Evolutionary conservation across 1,140 invertebrate species (phyloP).

Genomic region (Dryas iulia): DNA sequence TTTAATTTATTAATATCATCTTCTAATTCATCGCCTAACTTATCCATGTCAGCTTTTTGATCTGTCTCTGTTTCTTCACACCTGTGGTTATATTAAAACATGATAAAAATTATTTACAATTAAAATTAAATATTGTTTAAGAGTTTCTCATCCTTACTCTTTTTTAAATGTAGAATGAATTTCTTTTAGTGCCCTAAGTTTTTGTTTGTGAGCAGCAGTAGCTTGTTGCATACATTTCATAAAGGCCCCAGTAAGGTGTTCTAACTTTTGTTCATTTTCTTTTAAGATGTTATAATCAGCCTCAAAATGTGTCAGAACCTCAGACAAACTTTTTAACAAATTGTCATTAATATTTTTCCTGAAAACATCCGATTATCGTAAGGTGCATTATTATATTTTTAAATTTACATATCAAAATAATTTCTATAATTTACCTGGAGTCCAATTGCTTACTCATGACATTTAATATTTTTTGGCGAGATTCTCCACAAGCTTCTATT

Average conservation of each 20-base stretch:
- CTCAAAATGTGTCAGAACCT: slow-evolving; percentile 50
- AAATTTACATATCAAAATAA: background rate
- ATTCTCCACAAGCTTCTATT: slow-evolving; percentile 45
- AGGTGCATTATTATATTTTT: background rate
- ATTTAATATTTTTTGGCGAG: slow-evolving; percentile 46
- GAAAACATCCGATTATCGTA: slow-evolving; percentile 31
- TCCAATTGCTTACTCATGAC: slow-evolving; percentile 51
- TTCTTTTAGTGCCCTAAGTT: slow-evolving; percentile 54
- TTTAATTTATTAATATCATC: slow-evolving; percentile 57
- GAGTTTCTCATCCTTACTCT: slow-evolving; percentile 40
- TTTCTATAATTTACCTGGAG: slow-evolving; percentile 38
- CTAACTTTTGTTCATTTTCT: slow-evolving; percentile 64
- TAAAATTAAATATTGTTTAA: slow-evolving; percentile 15
- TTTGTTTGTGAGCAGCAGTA: slow-evolving; percentile 55
- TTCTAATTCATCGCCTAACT: slow-evolving; percentile 54
- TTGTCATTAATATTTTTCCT: slow-evolving; percentile 58
- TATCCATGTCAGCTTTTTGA: slow-evolving; percentile 52
- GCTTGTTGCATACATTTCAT: slow-evolving; percentile 66
- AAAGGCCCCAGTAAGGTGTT: slow-evolving; percentile 53
- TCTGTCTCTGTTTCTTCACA: slow-evolving; percentile 52
- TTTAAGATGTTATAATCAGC: slow-evolving; percentile 55
- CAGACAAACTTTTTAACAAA: slow-evolving; percentile 50
- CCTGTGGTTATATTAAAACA: slow-evolving; percentile 26
- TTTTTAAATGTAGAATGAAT: slow-evolving; percentile 57
- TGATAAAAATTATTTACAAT: background rate